These are phyloP conservation scores for Linnaemya tessellans DNA, from an alignment of 2,888 invertebrate species.

Conservation along the genomic window DNA sequence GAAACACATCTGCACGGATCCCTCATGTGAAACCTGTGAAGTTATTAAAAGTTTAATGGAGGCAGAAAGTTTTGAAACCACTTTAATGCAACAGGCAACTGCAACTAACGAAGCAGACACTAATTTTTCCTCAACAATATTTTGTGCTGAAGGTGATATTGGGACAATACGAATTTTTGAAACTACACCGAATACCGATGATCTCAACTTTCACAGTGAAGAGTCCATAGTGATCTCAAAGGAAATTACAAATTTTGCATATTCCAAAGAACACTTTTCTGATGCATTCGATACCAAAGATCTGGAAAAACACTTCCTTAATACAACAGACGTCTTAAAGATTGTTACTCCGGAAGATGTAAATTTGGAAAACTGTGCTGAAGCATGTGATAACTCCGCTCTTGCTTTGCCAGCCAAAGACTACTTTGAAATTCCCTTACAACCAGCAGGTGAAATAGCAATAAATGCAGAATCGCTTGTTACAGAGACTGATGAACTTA, in stretches of 20 bases:
- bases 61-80: slow-evolving; percentile 43
- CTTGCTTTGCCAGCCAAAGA: background rate
- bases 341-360: background rate
- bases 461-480: background rate
- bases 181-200: slow-evolving; percentile 19
- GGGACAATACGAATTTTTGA: slow-evolving; percentile 21
- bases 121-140: background rate
- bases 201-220: slow-evolving; percentile 12
- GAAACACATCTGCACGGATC: slow-evolving; percentile 64
- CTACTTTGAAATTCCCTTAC: background rate
- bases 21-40: slow-evolving; percentile 66
- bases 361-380: background rate
- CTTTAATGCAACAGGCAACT: slow-evolving; percentile 32
- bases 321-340: background rate
- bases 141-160: background rate
- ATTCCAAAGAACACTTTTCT: slow-evolving; percentile 22
- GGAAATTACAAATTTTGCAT: slow-evolving; percentile 31
- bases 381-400: background rate
- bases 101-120: background rate
- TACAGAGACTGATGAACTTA: background rate
- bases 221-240: slow-evolving; percentile 22
- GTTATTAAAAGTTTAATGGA: slow-evolving; percentile 66
- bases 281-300: background rate
- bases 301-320: background rate
- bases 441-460: background rate